Conservation (phyloP, 2,797 vertebrate genomes). For the Pangasius larnaudii region DNA sequence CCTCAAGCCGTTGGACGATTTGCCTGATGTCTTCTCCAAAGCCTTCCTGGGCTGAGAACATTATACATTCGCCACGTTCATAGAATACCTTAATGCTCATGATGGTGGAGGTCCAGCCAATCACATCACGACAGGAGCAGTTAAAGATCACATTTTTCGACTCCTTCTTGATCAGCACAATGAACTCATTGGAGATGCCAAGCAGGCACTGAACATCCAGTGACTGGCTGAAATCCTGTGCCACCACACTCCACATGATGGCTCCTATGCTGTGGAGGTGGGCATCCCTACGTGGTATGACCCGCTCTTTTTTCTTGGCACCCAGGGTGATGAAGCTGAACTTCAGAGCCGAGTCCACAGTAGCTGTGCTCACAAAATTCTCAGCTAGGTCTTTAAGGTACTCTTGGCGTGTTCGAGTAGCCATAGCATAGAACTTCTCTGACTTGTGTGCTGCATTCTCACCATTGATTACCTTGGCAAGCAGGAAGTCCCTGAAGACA, state of each 20-base stretch:
- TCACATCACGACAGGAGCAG: slow-evolving; percentile 96
- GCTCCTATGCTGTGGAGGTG: slow-evolving; percentile 90
- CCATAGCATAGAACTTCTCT: slow-evolving; percentile 97
- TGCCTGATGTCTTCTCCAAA: slow-evolving; percentile 90
- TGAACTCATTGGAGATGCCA: slow-evolving; percentile 94
- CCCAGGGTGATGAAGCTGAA: slow-evolving; percentile 98
- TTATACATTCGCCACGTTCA: slow-evolving; percentile 93
- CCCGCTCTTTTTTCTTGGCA: slow-evolving; percentile 93
- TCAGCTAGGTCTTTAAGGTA: slow-evolving; percentile 96
- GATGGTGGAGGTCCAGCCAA: slow-evolving; percentile 95
- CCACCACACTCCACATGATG: slow-evolving; percentile 90
- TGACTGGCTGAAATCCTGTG: slow-evolving; percentile 90
- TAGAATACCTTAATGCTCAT: slow-evolving; percentile 96
- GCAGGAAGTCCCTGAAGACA: slow-evolving; percentile 98
- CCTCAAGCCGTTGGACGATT: slow-evolving; percentile 91
- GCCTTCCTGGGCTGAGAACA: slow-evolving; percentile 88
- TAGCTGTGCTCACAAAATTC: slow-evolving; percentile 93
- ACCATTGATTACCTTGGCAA: slow-evolving; percentile 98
- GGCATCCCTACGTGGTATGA: slow-evolving; percentile 89
- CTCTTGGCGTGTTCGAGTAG: slow-evolving; percentile 93
- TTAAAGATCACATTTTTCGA: slow-evolving; percentile 96
- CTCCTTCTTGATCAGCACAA: slow-evolving; percentile 92
- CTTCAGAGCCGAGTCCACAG: slow-evolving; percentile 90
- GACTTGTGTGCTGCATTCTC: slow-evolving; percentile 98
- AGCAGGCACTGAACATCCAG: slow-evolving; percentile 90